Percentiles rank a stretch among this genome's conserved stretches.
Evolutionary conservation across 2,797 vertebrate species (phyloP).

Genomic region (Myripristis jacobus): DNA sequence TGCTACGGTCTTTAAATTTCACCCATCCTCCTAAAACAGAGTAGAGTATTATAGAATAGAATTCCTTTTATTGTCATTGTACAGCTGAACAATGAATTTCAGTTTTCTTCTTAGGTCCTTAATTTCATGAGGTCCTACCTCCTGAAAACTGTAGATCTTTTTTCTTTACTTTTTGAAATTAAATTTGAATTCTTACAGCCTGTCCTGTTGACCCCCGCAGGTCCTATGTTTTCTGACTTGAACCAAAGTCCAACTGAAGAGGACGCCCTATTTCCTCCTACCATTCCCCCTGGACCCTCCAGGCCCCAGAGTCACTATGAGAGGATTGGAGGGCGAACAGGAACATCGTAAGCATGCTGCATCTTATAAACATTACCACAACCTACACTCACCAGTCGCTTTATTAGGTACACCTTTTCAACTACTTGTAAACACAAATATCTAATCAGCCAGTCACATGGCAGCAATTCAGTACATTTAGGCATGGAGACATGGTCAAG

Average conservation of each 20-base stretch:
- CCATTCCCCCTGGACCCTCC: slow-evolving; percentile 65
- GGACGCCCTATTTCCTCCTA: slow-evolving; percentile 73
- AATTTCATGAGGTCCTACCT: too few species aligned
- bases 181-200: neutral
- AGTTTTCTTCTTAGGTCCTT: too few species aligned
- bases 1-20: too few species aligned
- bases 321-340: slow-evolving; percentile 77
- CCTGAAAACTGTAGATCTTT: neutral
- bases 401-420: too few species aligned
- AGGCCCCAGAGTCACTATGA: slow-evolving; percentile 80
- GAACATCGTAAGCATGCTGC: slow-evolving; percentile 80
- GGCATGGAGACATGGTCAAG: too few species aligned
- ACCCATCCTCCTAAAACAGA: too few species aligned
- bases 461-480: too few species aligned
- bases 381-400: neutral
- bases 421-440: too few species aligned
- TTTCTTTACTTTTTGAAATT: neutral
- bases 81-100: too few species aligned
- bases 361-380: neutral
- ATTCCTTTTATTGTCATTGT: too few species aligned
- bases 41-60: too few species aligned
- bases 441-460: too few species aligned
- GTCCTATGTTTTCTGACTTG: slow-evolving; percentile 62
- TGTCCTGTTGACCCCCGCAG: slow-evolving; percentile 44
- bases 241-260: slow-evolving; percentile 76